Base-by-base conservation (phyloP, 2,888 invertebrate species). In the Leucoma salicis region DNA sequence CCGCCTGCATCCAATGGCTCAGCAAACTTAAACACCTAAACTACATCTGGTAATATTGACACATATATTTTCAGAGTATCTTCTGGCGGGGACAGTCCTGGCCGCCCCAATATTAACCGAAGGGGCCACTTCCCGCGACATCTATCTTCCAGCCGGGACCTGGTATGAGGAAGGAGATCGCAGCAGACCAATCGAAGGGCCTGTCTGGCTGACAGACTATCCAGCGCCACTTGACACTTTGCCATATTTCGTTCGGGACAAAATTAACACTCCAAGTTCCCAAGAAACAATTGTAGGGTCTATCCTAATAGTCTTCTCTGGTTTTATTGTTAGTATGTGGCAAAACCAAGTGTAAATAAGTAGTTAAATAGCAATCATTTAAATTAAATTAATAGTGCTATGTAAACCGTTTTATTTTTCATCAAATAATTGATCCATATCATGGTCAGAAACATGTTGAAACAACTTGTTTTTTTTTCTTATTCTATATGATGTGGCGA, bases 31-130 rank as follows among this genome's bases (percentile, higher is more conserved):
- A n/a, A n/a, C n/a, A n/a, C n/a, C n/a, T n/a, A n/a, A n/a, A n/a
- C n/a, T n/a, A n/a, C n/a, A n/a, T n/a, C n/a, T n/a, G n/a, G n/a
- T n/a, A n/a, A n/a, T n/a, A n/a, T n/a, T n/a, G n/a, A n/a, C n/a
- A n/a, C n/a, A n/a, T n/a, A n/a, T n/a, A n/a, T n/a, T 72, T 86
- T 7, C 84, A 96, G 96, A 96, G 78, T 97, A 92, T 68, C 83
- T 96, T 14, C 87, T 97, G 7, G 97, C 96, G 2, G 94, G 95
- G 56, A 88, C 91, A 36, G 91, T 96, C 28, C 78, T 97, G 39
- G 94, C 94, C 0, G 97, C 97, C 0, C 97, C 97, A 0, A 91
- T 97, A 0, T 63, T 96, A 8, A 80, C 82, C 25, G 87, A 93
- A 75, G 92, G 92, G 0, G 92, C 92, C 0, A 78, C 66, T 0